Conservation (phyloP, 2,888 invertebrate genomes). For the Meghimatium bilineatum region DNA sequence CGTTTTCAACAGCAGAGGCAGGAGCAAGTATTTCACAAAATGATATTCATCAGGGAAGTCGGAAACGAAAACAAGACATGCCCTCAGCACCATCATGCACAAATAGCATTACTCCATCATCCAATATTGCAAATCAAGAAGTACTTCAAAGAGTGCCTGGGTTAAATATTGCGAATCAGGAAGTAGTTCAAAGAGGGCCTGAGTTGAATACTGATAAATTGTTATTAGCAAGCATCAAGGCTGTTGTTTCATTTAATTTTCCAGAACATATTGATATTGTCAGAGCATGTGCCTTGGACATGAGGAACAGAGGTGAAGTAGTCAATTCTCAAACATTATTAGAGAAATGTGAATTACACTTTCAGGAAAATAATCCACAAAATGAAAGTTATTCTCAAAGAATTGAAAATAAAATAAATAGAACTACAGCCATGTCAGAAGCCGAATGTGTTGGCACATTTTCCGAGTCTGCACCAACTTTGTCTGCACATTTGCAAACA, state of each 20-base stretch:
- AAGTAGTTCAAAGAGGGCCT: neutral
- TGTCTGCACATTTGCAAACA: neutral
- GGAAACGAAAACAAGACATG: constrained; percentile 13
- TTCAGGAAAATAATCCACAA: neutral
- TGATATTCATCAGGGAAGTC: neutral
- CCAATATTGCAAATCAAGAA: too few relatives aligned
- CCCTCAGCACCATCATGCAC: neutral
- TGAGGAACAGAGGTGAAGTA: neutral
- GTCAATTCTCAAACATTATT: neutral
- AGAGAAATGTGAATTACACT: neutral
- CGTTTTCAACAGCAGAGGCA: neutral
- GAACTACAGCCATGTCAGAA: too few relatives aligned
- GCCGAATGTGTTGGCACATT: neutral
- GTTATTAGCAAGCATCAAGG: neutral
- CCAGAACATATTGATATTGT: neutral
- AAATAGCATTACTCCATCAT: too few relatives aligned
- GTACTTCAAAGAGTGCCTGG: too few relatives aligned
- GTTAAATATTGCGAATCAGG: neutral
- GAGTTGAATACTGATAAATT: neutral
- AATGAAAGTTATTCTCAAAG: neutral
- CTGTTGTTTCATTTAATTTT: constrained; percentile 12
- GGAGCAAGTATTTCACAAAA: neutral
- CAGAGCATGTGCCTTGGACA: constrained; percentile 2
- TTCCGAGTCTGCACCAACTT: neutral
- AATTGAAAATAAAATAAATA: neutral